Base-by-base conservation (phyloP, 1,140 invertebrate species). In the Heterodera carotae region DNA sequence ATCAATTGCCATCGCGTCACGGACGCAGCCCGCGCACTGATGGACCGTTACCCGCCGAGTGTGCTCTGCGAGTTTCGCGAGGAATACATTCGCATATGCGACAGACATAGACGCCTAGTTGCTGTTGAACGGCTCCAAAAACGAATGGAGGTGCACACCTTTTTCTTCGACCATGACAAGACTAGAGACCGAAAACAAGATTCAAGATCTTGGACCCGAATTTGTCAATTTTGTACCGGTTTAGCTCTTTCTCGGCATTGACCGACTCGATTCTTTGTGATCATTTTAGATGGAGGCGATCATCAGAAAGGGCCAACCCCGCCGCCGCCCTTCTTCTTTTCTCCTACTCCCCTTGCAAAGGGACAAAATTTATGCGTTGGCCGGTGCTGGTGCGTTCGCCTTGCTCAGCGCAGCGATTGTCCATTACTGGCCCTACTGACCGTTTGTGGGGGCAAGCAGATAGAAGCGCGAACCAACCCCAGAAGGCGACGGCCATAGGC, bases 1-100 rank as follows among this genome's bases (percentile, higher is more conserved):
- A 74, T 79, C n/a, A 79, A 79, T 67, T 62, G 59, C n/a, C 69
- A 81, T 22, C 64, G 69, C 48, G 34, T 79, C 25, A n/a, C 79
- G 4, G 33, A 69, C 12, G 27, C 43, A 22, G 78, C 78, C 1
- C 67, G 60, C 8, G 22, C 53, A 18, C 78, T 79, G 3, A 69
- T 69, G 60, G 66, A 39, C 5, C 33, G 79, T 8, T 79, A 69
- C 31, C 78, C 78, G 29, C 78, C 78, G n/a, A 43, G 36, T 22
- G 77, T 79, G 5, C 34, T 70, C 0, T 15, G 68, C 48, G 77
- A 79, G 34, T 79, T 62, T 43, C 53, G 64, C 15, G 25, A 53
- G 22, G 56, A 81, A 29, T 79, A 79, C 59, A 43, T 80, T 7
- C 60, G 56, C 18, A 79, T 73, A 22, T 64, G 78, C 39, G 78